phyloP scores from a whole-genome alignment of 2,797 vertebrate species.

The Chaetophractus vellerosus region DNA sequence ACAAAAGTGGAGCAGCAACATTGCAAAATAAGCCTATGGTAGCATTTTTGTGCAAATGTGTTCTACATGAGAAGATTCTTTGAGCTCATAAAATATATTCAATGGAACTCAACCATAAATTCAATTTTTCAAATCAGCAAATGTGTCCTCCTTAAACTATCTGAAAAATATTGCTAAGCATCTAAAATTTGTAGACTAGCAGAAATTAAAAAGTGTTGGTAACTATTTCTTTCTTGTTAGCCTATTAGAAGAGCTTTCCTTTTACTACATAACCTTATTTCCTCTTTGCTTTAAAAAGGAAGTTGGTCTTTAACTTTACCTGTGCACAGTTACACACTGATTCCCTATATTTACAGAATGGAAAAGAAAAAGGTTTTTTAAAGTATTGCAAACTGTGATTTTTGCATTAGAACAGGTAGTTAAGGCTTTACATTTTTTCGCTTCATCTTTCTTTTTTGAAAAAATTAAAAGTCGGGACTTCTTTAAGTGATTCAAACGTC shows the following conservation, averaged over 20 bases:
- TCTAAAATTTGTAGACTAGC: constrained; percentile 24
- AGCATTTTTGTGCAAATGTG: constrained; percentile 31
- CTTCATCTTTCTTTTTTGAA: background rate
- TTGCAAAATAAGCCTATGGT: background rate
- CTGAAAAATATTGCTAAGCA: constrained; percentile 61
- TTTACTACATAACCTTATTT: constrained; percentile 55
- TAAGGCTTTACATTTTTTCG: constrained; percentile 38
- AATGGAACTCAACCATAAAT: background rate
- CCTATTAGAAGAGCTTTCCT: background rate
- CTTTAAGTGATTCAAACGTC: constrained; percentile 34
- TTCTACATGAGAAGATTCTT: constrained; percentile 20
- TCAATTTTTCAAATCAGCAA: constrained; percentile 56
- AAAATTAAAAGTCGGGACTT: constrained; percentile 18
- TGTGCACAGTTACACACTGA: background rate
- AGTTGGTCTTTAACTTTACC: constrained; percentile 44
- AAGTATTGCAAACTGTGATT: constrained; percentile 28
- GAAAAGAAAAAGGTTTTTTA: constrained; percentile 49
- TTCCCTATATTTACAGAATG: constrained; percentile 39
- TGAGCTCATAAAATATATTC: constrained; percentile 11
- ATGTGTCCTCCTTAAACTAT: background rate
- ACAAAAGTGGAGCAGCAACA: background rate
- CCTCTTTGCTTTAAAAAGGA: constrained; percentile 52
- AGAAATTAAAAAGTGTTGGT: background rate
- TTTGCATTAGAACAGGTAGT: constrained; percentile 20
- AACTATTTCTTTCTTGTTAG: constrained; percentile 35